phyloP scores from a whole-genome alignment of 2,888 invertebrate species.

The Meteorus colon region DNA sequence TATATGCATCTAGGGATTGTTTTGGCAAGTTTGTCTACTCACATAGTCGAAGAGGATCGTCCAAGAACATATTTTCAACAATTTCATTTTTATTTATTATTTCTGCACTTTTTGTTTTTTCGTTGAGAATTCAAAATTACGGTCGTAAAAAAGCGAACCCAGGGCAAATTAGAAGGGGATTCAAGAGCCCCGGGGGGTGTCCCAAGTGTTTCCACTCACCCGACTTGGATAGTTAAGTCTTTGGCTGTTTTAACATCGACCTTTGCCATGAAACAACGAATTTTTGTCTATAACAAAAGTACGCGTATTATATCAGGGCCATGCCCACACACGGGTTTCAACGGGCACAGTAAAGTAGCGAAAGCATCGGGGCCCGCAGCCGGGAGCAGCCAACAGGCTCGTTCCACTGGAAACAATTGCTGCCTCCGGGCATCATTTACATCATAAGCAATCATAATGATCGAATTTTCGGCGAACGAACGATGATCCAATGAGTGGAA shows the following conservation, averaged over 20 bases:
- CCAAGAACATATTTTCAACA: conserved; percentile 19
- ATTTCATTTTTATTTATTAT: conserved; percentile 38
- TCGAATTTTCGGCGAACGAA: conserved; percentile 72
- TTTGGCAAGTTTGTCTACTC: not conserved
- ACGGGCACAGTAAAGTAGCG: conserved; percentile 38
- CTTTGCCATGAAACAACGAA: conserved; percentile 42
- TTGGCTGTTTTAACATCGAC: conserved; percentile 28
- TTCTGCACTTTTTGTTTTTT: conserved; percentile 61
- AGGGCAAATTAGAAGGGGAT: conserved; percentile 64
- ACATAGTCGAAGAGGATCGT: not conserved
- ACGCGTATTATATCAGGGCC: conserved; percentile 31
- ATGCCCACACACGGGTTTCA: conserved; percentile 26
- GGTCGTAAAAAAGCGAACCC: conserved; percentile 67
- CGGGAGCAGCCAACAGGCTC: conserved; percentile 57
- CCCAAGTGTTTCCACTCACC: conserved; percentile 28
- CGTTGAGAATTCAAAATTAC: conserved; percentile 68
- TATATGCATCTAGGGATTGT: not conserved
- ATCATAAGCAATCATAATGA: conserved; percentile 76
- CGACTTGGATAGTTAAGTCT: conserved; percentile 1
- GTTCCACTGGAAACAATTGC: conserved; percentile 71
- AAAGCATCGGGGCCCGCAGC: conserved; percentile 48
- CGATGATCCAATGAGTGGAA: conserved; percentile 73
- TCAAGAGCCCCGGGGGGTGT: conserved; percentile 56
- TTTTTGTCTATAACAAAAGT: conserved; percentile 20
- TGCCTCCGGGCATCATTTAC: conserved; percentile 77